Evolutionary conservation across 2,888 invertebrate genomes (phyloP).

Genomic region (Aphodius granarius): DNA sequence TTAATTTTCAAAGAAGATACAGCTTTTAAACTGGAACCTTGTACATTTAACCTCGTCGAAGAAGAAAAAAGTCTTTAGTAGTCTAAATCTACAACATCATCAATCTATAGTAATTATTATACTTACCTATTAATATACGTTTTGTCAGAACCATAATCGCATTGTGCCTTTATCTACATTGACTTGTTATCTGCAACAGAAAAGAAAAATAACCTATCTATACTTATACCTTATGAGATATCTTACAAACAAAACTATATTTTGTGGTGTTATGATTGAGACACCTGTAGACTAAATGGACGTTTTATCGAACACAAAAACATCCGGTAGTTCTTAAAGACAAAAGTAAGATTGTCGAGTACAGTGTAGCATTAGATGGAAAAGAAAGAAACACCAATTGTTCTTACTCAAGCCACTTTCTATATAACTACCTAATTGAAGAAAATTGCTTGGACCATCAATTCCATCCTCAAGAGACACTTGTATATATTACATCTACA

Average conservation of each 20-base stretch:
- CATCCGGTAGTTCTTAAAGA: no score
- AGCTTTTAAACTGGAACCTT: no score
- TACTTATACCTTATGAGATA: no score
- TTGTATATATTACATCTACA: no score
- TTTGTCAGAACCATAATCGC: slow-evolving; percentile 52
- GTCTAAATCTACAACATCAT: no score
- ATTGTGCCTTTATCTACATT: slow-evolving; percentile 40
- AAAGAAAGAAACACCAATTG: background rate
- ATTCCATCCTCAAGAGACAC: background rate
- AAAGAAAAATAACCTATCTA: no score
- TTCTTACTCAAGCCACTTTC: background rate
- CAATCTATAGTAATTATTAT: no score
- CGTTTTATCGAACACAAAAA: no score
- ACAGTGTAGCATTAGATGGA: background rate
- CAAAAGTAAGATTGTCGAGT: background rate
- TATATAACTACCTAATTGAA: background rate
- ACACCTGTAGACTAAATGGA: background rate
- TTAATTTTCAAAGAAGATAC: no score
- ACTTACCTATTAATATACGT: slow-evolving; percentile 50
- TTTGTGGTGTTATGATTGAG: slow-evolving; percentile 7
- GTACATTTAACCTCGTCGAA: no score
- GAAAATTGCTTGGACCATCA: background rate
- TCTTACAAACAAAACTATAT: no score
- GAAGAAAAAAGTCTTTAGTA: no score
- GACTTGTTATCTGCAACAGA: slow-evolving; percentile 45